A percentile compares a stretch with the other conserved stretches of the same genome.
Conservation (phyloP, 2,113 vertebrate genomes). For the Podarcis cretensis region DNA sequence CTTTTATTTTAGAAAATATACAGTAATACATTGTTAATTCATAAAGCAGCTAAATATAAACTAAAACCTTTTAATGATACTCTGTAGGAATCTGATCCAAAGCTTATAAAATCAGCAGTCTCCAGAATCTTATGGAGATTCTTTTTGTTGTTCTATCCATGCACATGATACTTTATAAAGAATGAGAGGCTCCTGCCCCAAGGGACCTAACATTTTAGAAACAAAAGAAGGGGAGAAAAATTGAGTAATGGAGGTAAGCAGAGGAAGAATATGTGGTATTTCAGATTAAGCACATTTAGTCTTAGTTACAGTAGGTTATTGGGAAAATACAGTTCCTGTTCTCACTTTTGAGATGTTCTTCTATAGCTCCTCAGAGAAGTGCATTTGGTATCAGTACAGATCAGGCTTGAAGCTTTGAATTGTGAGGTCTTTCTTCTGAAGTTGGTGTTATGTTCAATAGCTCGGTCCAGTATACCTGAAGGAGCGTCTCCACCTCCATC, state of each 20-base stretch:
- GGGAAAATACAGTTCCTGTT: neutral
- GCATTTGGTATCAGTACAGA: neutral
- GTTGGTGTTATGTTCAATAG: neutral
- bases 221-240: neutral
- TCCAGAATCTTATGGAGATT: neutral
- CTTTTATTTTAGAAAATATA: neutral
- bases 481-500: too few species aligned
- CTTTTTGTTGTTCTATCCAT: neutral
- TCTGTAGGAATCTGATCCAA: neutral
- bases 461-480: too few species aligned
- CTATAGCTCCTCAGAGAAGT: neutral
- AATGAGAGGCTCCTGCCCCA: neutral
- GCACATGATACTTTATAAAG: neutral
- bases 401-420: neutral
- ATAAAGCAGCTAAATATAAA: neutral
- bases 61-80: neutral
- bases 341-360: neutral
- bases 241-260: too few species aligned
- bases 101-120: neutral
- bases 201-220: neutral
- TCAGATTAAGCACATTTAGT: neutral
- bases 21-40: neutral
- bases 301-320: neutral
- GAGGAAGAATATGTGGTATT: neutral
- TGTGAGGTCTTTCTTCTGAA: neutral